phyloP scores from a whole-genome alignment of 2,113 vertebrate genomes.

The Corythoichthys haematopterus region DNA sequence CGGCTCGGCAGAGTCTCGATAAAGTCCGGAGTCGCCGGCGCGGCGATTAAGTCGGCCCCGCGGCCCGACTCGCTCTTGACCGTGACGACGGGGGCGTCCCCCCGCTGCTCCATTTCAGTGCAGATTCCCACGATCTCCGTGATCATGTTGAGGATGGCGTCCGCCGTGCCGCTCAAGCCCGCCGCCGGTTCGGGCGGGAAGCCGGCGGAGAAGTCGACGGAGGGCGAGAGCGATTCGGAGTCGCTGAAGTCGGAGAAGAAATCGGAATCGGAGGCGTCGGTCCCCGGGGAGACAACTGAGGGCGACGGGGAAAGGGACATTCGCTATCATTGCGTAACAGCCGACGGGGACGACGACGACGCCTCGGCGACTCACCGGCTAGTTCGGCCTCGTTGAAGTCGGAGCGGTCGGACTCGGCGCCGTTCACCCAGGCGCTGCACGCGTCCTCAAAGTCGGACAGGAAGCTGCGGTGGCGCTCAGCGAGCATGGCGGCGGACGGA shows the following conservation, averaged over 20 bases:
- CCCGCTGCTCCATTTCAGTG: slow-evolving; percentile 70
- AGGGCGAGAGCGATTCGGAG: slow-evolving; percentile 73
- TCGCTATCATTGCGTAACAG: neutral
- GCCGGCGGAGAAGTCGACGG: slow-evolving; percentile 81
- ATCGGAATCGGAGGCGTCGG: slow-evolving; percentile 77
- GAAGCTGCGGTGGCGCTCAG: slow-evolving; percentile 63
- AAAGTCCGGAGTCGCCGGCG: slow-evolving; percentile 53
- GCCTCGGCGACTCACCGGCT: slow-evolving; percentile 46
- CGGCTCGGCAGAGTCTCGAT: slow-evolving; percentile 62
- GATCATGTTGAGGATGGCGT: slow-evolving; percentile 92
- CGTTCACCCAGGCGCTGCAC: slow-evolving; percentile 66
- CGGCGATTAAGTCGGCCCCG: slow-evolving; percentile 41
- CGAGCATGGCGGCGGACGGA: slow-evolving; percentile 38
- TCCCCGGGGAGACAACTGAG: slow-evolving; percentile 73
- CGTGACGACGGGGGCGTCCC: slow-evolving; percentile 27
- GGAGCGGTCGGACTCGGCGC: slow-evolving; percentile 54
- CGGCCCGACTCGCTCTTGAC: slow-evolving; percentile 72
- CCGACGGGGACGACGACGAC: neutral
- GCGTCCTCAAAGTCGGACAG: slow-evolving; percentile 67
- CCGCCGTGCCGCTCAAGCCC: slow-evolving; percentile 82
- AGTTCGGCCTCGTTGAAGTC: slow-evolving; percentile 48
- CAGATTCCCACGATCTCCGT: slow-evolving; percentile 91
- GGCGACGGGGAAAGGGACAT: slow-evolving; percentile 17
- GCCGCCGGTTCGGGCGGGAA: slow-evolving; percentile 80
- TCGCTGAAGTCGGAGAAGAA: slow-evolving; percentile 78